A percentile compares a stretch with the other conserved stretches of the same genome.
These are phyloP conservation scores for Lutraria rhynchaena DNA, from an alignment of 1,140 invertebrate genomes.

Conservation along the genomic window DNA sequence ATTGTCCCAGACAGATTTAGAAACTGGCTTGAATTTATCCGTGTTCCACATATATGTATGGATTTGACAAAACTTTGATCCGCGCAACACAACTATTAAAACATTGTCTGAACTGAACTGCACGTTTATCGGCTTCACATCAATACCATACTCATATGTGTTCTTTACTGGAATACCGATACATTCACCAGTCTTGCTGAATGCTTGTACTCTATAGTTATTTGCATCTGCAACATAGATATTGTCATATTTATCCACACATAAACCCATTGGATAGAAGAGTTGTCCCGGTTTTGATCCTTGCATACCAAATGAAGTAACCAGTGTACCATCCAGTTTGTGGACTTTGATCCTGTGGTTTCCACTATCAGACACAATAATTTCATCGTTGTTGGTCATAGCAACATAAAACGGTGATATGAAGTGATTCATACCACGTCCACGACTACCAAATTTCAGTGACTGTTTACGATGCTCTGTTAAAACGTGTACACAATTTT, in stretches of 20 bases:
- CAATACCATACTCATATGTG: conserved; percentile 67
- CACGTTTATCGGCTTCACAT: conserved; percentile 72
- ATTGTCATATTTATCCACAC: conserved; percentile 97
- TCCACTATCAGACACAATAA: conserved; percentile 73
- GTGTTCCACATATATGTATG: conserved; percentile 64
- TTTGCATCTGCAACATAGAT: conserved; percentile 98
- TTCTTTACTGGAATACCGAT: conserved; percentile 60
- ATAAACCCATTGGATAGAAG: conserved; percentile 98
- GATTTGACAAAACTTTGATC: conserved; percentile 65
- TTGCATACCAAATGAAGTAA: conserved; percentile 66
- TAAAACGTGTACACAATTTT: conserved; percentile 96
- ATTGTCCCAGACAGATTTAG: background rate
- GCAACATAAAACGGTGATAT: conserved; percentile 69
- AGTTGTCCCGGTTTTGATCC: conserved; percentile 85
- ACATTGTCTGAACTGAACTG: conserved; percentile 60
- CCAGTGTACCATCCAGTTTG: conserved; percentile 70
- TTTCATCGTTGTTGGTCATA: conserved; percentile 65
- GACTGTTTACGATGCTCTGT: conserved; percentile 98
- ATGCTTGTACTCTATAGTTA: conserved; percentile 99
- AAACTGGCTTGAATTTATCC: conserved; percentile 17
- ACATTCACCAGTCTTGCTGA: conserved; percentile 82
- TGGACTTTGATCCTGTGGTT: conserved; percentile 78
- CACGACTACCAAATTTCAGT: conserved; percentile 96
- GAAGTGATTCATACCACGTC: conserved; percentile 89
- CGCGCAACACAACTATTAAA: conserved; percentile 68